Conservation (phyloP, 2,888 invertebrate species). For the Drosophila lacicola region DNA sequence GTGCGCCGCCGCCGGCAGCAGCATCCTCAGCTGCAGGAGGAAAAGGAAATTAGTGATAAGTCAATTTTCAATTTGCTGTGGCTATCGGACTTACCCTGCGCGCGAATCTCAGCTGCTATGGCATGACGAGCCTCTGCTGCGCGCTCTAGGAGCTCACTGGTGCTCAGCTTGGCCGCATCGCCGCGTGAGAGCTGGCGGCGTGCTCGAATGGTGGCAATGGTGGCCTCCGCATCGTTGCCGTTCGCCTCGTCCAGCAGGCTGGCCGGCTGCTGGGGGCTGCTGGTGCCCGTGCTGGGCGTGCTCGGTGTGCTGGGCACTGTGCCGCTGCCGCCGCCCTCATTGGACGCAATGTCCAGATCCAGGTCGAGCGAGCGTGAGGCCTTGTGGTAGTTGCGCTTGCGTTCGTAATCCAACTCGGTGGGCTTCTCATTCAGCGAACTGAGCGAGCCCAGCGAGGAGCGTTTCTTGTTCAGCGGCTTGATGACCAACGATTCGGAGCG, state of each 20-base stretch:
- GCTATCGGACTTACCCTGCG: slow-evolving; percentile 76
- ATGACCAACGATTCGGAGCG: slow-evolving; percentile 85
- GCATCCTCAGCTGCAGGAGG: slow-evolving; percentile 71
- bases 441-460: slow-evolving; percentile 84
- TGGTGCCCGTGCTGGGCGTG: slow-evolving; percentile 72
- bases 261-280: slow-evolving; percentile 74
- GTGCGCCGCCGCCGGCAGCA: slow-evolving; percentile 68
- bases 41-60: background rate
- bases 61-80: fast-evolving
- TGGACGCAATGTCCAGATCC: slow-evolving; percentile 84
- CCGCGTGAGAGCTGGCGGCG: slow-evolving; percentile 82
- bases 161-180: slow-evolving; percentile 83
- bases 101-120: slow-evolving; percentile 84
- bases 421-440: slow-evolving; percentile 85
- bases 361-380: slow-evolving; percentile 84
- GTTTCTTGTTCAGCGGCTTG: slow-evolving; percentile 84
- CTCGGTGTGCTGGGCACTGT: slow-evolving; percentile 57
- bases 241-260: slow-evolving; percentile 58
- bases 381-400: slow-evolving; percentile 84
- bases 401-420: slow-evolving; percentile 82
- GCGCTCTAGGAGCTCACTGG: slow-evolving; percentile 83
- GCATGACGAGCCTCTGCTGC: slow-evolving; percentile 84
- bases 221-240: slow-evolving; percentile 67
- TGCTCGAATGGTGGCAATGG: slow-evolving; percentile 80
- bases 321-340: slow-evolving; percentile 55